Percentiles rank a stretch among this genome's conserved stretches.
phyloP scores from a whole-genome alignment of 35 echinoderm and acorn worm species.

The Chiridota heheva region DNA sequence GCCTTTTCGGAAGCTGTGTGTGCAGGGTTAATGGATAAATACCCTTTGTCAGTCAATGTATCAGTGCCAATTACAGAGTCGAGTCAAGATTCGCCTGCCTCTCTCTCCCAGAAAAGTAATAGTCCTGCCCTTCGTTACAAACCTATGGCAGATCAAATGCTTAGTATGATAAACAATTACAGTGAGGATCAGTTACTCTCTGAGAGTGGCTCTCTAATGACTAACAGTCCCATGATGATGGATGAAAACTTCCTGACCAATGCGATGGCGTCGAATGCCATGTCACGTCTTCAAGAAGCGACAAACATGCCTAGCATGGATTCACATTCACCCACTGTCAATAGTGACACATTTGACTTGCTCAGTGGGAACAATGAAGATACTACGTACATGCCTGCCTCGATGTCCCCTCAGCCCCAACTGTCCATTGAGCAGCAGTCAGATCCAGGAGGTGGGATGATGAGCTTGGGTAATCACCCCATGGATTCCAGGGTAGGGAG shows the following conservation, averaged over 20 bases:
- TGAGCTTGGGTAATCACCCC: too few species aligned
- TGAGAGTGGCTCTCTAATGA: constrained; percentile 60
- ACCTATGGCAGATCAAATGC: constrained; percentile 67
- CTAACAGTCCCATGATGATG: constrained; percentile 66
- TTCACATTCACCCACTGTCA: constrained; percentile 78
- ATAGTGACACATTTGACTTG: constrained; percentile 84
- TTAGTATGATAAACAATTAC: constrained; percentile 86
- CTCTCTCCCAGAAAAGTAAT: constrained; percentile 69
- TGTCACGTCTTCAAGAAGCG: constrained; percentile 52
- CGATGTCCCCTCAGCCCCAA: constrained; percentile 72
- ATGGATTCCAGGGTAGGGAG: too few species aligned
- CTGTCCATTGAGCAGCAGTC: too few species aligned
- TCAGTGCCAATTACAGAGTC: constrained; percentile 67
- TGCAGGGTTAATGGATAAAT: constrained; percentile 49
- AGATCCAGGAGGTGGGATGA: too few species aligned
- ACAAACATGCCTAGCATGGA: constrained; percentile 66
- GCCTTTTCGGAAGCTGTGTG: constrained; percentile 46
- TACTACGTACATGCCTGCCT: constrained; percentile 70
- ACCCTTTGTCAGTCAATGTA: constrained; percentile 73
- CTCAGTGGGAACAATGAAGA: constrained; percentile 84
- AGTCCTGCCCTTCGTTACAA: constrained; percentile 69
- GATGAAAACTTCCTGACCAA: constrained; percentile 80
- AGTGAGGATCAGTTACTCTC: constrained; percentile 77
- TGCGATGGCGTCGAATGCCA: constrained; percentile 43
- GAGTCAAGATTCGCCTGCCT: constrained; percentile 65